A percentile compares a stretch with the other conserved stretches of the same genome.
Evolutionary conservation across 1,140 invertebrate genomes (phyloP).

Genomic region (Sipha flava): DNA sequence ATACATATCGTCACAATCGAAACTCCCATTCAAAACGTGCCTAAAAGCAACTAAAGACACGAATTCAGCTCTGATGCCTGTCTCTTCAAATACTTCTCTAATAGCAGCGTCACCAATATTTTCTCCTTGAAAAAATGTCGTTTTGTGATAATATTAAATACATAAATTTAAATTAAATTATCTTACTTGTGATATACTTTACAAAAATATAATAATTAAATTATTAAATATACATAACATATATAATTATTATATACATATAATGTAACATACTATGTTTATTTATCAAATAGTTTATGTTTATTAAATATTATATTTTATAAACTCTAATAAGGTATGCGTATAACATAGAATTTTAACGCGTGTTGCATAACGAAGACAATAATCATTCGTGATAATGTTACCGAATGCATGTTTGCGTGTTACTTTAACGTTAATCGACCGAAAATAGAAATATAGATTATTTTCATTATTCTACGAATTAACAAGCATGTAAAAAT

Average conservation of each 20-base stretch:
- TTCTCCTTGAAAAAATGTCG: slow-evolving; percentile 53
- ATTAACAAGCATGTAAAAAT: background rate
- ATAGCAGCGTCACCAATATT: slow-evolving; percentile 66
- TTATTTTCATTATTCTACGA: background rate
- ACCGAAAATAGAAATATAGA: background rate
- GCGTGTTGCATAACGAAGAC: background rate
- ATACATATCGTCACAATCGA: slow-evolving; percentile 77
- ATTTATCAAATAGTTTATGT: too few relatives aligned
- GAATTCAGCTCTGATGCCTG: slow-evolving; percentile 68
- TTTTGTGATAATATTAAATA: too few relatives aligned
- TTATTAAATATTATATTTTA: too few relatives aligned
- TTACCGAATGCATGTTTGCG: background rate
- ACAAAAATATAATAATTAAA: background rate
- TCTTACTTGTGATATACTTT: too few relatives aligned
- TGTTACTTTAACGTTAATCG: background rate
- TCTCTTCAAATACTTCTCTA: slow-evolving; percentile 84
- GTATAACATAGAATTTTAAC: too few relatives aligned
- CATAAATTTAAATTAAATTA: too few relatives aligned
- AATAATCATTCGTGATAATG: background rate
- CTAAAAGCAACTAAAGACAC: slow-evolving; percentile 65
- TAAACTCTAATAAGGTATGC: too few relatives aligned
- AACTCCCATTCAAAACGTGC: slow-evolving; percentile 62
- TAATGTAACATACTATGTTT: too few relatives aligned
- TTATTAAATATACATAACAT: background rate
- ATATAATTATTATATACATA: background rate